phyloP scores from a whole-genome alignment of 2,888 invertebrate species.

The Teleiodes luculella region DNA sequence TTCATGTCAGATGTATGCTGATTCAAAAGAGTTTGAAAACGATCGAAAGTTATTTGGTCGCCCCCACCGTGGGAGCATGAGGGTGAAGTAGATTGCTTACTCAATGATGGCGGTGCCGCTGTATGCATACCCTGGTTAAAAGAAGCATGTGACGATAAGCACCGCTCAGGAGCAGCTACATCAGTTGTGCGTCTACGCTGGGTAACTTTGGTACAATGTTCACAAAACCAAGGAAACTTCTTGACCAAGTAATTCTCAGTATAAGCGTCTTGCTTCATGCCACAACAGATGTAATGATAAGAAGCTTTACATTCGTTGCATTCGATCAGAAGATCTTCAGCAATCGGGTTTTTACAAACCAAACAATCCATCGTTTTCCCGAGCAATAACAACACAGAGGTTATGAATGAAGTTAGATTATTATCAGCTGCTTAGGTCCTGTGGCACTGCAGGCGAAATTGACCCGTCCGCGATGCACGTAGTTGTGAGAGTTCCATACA shows the following conservation, averaged over 20 bases:
- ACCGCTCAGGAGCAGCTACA: not conserved
- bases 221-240: not conserved
- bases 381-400: no score
- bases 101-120: no score
- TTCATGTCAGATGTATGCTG: not conserved
- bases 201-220: not conserved
- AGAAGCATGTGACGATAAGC: no score
- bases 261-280: not conserved
- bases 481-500: no score
- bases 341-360: not conserved
- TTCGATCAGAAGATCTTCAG: not conserved
- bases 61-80: no score
- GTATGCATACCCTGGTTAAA: no score
- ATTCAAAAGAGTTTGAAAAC: not conserved
- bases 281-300: not conserved
- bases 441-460: no score
- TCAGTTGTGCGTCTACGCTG: no score
- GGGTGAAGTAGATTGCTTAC: no score
- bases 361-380: not conserved
- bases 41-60: not conserved
- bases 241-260: not conserved
- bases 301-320: not conserved
- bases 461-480: no score
- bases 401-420: no score
- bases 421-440: no score